A percentile compares a stretch with the other conserved stretches of the same genome.
Conservation (phyloP, 1,140 invertebrate genomes). For the Drosophila mayri region DNA sequence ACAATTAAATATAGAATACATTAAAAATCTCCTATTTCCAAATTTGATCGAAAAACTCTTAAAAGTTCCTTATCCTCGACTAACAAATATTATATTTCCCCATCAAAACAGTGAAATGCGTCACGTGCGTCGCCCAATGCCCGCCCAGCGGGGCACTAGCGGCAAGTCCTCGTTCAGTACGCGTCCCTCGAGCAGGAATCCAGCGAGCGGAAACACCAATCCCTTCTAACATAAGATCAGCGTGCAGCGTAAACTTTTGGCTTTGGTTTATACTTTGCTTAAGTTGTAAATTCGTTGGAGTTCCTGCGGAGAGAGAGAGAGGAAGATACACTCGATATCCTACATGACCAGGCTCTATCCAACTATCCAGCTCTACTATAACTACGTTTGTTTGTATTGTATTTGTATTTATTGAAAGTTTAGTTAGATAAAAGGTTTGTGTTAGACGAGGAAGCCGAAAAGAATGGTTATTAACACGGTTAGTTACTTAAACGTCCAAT, state of each 20-base stretch:
- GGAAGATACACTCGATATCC: conserved; percentile 37
- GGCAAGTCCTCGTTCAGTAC: conserved; percentile 82
- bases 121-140: conserved; percentile 85
- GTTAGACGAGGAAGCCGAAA: conserved; percentile 44
- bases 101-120: conserved; percentile 86
- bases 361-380: conserved; percentile 53
- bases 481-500: conserved; percentile 84
- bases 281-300: conserved; percentile 82
- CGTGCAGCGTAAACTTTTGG: conserved; percentile 85
- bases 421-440: conserved; percentile 75
- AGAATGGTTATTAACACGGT: conserved; percentile 78
- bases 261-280: conserved; percentile 85
- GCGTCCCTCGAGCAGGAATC: conserved; percentile 81
- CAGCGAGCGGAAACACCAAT: conserved; percentile 79
- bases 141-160: conserved; percentile 80
- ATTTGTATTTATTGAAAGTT: conserved; percentile 82
- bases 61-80: not conserved
- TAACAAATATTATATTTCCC: conserved; percentile 35
- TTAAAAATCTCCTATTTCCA: too few relatives aligned
- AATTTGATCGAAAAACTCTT: conserved; percentile 9
- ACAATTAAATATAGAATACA: not conserved
- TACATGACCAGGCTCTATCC: conserved; percentile 54
- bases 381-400: conserved; percentile 78
- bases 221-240: conserved; percentile 85
- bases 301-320: conserved; percentile 16